phyloP scores from a whole-genome alignment of 2,113 vertebrate genomes.

The Dermatemys mawii region DNA sequence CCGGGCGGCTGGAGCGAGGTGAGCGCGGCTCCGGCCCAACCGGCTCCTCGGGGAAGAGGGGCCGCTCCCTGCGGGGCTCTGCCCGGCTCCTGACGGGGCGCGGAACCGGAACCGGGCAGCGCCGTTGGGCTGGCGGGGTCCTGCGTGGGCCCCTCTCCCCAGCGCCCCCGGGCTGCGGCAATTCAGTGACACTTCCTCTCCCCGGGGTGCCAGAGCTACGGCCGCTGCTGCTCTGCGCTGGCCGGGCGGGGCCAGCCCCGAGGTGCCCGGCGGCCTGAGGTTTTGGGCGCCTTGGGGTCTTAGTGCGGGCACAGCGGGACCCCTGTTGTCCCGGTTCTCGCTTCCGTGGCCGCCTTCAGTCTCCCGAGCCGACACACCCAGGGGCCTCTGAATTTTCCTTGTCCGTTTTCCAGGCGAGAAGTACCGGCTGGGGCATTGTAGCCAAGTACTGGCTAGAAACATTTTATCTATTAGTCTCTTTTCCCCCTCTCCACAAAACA shows the following conservation, averaged over 20 bases:
- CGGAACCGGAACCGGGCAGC: background rate
- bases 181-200: background rate
- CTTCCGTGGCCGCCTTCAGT: background rate
- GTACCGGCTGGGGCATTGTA: too few relatives aligned
- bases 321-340: background rate
- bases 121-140: background rate
- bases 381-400: background rate
- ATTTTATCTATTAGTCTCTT: background rate
- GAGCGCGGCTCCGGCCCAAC: slow-evolving; percentile 38
- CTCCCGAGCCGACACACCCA: too few relatives aligned
- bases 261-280: too few relatives aligned
- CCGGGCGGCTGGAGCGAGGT: slow-evolving; percentile 94
- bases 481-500: fast-evolving
- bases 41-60: too few relatives aligned
- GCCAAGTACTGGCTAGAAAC: too few relatives aligned
- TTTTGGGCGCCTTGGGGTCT: too few relatives aligned
- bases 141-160: background rate
- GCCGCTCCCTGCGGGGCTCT: background rate
- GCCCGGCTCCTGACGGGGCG: background rate
- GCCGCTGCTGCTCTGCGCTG: background rate
- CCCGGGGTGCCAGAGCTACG: background rate
- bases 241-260: background rate
- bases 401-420: too few relatives aligned
- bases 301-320: background rate
- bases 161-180: background rate